phyloP scores from a whole-genome alignment of 2,113 vertebrate genomes.

The Podilymbus podiceps region DNA sequence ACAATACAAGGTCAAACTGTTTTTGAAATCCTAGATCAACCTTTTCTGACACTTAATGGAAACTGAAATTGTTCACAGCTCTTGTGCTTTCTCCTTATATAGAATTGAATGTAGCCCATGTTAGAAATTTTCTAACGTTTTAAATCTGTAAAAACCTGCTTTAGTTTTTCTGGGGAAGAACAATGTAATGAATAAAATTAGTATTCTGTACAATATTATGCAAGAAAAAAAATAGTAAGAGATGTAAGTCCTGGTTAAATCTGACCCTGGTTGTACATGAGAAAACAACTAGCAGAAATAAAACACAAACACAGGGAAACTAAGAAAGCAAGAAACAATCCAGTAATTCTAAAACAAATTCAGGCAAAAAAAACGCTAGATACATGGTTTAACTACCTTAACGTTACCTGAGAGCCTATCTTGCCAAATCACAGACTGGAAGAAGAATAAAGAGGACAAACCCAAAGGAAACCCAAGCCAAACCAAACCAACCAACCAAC shows the following conservation, averaged over 20 bases:
- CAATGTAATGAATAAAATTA: background rate
- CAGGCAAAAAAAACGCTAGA: background rate
- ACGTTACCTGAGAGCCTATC: background rate
- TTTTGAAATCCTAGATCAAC: background rate
- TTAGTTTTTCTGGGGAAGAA: background rate
- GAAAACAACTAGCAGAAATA: background rate
- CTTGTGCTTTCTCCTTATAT: background rate
- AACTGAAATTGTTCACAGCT: background rate
- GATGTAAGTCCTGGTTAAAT: background rate
- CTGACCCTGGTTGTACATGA: background rate
- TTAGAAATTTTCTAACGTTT: background rate
- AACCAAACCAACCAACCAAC: background rate
- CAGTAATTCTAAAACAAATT: background rate
- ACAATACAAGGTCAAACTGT: conserved; percentile 9
- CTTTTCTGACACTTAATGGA: background rate
- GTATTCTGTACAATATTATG: background rate
- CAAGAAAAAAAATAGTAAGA: background rate
- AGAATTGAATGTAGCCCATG: background rate
- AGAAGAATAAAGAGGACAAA: background rate
- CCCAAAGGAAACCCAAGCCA: background rate
- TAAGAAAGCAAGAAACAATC: background rate
- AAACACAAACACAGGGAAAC: background rate
- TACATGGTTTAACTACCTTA: background rate
- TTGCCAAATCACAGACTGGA: background rate
- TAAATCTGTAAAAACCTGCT: background rate